phyloP scores from a whole-genome alignment of 2,113 vertebrate species.

The Ciconia maguari region DNA sequence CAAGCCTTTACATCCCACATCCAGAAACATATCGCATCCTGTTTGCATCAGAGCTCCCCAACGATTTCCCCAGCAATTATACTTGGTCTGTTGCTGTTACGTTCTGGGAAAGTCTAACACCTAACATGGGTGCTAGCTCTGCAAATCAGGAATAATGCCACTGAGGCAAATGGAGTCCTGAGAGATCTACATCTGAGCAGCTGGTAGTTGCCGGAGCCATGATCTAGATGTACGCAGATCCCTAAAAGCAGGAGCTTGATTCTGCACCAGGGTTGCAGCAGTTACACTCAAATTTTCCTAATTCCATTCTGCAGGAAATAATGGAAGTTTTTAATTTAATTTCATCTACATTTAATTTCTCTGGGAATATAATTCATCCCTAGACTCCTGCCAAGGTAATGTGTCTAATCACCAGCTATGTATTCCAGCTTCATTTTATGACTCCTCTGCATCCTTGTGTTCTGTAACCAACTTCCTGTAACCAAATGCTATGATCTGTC shows the following conservation, averaged over 20 bases:
- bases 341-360: neutral
- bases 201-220: neutral
- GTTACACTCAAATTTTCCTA: neutral
- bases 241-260: neutral
- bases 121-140: neutral
- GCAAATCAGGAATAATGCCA: neutral
- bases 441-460: neutral
- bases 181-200: neutral
- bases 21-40: constrained; percentile 26
- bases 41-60: constrained; percentile 29
- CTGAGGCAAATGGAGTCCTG: neutral
- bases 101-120: neutral
- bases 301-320: neutral
- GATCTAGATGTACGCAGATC: neutral
- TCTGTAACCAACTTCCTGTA: neutral
- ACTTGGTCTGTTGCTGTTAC: neutral
- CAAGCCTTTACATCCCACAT: neutral
- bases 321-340: neutral
- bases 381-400: neutral
- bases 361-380: neutral
- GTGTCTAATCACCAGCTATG: neutral
- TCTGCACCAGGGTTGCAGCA: neutral
- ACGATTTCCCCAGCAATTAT: neutral
- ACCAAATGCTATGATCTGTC: neutral
- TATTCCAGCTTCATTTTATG: neutral